Evolutionary conservation across 2,113 vertebrate species (phyloP).

Genomic region (Amia ocellicauda): DNA sequence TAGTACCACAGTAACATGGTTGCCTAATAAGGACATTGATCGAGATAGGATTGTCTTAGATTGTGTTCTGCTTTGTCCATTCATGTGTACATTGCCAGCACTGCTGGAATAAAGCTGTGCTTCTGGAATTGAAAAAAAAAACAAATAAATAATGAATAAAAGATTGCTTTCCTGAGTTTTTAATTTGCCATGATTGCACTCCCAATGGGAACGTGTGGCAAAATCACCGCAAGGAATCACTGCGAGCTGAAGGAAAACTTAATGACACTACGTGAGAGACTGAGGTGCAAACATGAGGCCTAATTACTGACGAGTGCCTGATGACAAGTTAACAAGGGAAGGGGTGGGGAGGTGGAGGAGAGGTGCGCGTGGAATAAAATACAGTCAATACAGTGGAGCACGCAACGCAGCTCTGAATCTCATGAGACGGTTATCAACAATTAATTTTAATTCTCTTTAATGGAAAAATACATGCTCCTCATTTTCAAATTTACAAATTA

Average conservation of each 20-base stretch:
- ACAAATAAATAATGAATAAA: too few relatives aligned
- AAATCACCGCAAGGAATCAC: conserved; percentile 51
- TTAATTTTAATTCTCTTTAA: conserved; percentile 11
- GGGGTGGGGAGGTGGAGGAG: conserved; percentile 1
- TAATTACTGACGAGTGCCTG: conserved; percentile 51
- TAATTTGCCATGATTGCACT: conserved; percentile 67
- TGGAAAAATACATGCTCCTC: conserved; percentile 14
- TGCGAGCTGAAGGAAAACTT: conserved; percentile 53
- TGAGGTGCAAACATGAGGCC: conserved; percentile 60
- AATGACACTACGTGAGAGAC: conserved; percentile 42
- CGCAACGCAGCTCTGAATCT: conserved; percentile 31
- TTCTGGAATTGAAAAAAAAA: too few relatives aligned
- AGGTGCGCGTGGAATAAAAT: neutral
- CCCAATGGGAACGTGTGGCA: conserved; percentile 55
- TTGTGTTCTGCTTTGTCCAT: too few relatives aligned
- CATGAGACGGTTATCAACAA: conserved; percentile 16
- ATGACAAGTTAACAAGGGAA: conserved; percentile 52
- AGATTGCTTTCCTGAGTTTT: conserved; percentile 51
- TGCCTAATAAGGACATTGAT: too few relatives aligned
- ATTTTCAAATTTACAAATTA: conserved; percentile 11
- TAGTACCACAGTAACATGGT: too few relatives aligned
- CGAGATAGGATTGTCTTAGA: too few relatives aligned
- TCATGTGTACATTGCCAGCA: too few relatives aligned
- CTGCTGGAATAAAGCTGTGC: too few relatives aligned
- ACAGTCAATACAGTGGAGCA: conserved; percentile 11